phyloP scores from a whole-genome alignment of 2,113 vertebrate genomes.

The Capra hircus region DNA sequence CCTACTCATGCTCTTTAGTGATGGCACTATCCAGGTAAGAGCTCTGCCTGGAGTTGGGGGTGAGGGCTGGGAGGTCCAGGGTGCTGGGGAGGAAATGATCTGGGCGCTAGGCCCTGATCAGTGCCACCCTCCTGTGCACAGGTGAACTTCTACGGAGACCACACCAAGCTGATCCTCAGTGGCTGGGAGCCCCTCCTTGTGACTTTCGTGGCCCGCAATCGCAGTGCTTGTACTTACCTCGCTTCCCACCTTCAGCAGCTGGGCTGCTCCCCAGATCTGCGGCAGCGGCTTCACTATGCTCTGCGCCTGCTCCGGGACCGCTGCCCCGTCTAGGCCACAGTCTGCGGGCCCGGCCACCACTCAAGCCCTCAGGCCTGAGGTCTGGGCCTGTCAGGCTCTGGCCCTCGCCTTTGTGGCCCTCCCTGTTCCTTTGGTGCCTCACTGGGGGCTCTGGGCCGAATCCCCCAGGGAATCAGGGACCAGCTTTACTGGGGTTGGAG shows the following conservation, averaged over 20 bases:
- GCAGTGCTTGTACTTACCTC: constrained; percentile 91
- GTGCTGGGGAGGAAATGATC: background rate
- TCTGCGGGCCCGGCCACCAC: background rate
- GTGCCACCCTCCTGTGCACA: constrained; percentile 51
- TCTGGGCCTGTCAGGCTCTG: background rate
- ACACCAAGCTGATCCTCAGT: constrained; percentile 96
- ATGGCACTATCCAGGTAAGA: constrained; percentile 92
- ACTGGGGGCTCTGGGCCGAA: constrained; percentile 46
- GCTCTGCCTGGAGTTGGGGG: background rate
- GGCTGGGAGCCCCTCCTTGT: constrained; percentile 92
- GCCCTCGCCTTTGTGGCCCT: constrained; percentile 28
- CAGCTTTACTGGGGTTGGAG: constrained; percentile 58
- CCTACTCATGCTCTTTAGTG: constrained; percentile 97
- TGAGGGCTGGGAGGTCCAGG: background rate
- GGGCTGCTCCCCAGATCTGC: constrained; percentile 91
- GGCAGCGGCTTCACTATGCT: constrained; percentile 89
- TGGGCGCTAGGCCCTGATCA: background rate
- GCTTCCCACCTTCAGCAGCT: constrained; percentile 88
- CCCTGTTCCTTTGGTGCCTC: constrained; percentile 57
- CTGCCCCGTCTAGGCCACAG: constrained; percentile 79
- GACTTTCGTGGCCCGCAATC: constrained; percentile 94
- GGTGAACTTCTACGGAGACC: constrained; percentile 98
- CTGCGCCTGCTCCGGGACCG: constrained; percentile 92
- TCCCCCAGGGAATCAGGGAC: constrained; percentile 70
- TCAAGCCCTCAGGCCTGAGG: background rate